phyloP scores from a whole-genome alignment of 2,797 vertebrate species.

The Diplodus sargus region DNA sequence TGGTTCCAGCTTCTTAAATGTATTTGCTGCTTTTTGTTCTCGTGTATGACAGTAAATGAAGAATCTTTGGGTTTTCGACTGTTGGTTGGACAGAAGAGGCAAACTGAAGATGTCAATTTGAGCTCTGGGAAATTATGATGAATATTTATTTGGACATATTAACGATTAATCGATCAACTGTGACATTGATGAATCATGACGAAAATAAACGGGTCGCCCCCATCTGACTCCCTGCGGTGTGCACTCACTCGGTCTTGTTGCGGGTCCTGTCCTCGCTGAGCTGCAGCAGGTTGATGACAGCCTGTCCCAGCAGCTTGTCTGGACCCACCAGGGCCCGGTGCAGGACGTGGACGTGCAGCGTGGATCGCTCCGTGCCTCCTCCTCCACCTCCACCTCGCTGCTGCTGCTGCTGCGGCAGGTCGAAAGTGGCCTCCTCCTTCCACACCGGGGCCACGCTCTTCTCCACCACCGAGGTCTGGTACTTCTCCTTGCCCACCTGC shows the following conservation, averaged over 20 bases:
- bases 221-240: not conserved
- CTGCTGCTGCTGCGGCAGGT: constrained; percentile 85
- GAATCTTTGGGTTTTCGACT: not conserved
- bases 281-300: constrained; percentile 87
- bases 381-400: constrained; percentile 30
- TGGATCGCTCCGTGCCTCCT: constrained; percentile 71
- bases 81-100: not conserved
- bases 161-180: not conserved
- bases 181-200: too few relatives aligned
- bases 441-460: constrained; percentile 90
- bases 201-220: too few relatives aligned
- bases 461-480: constrained; percentile 92
- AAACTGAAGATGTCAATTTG: too few relatives aligned
- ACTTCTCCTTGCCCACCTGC: constrained; percentile 94
- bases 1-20: not conserved
- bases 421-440: constrained; percentile 94
- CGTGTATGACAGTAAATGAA: not conserved
- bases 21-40: not conserved
- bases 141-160: not conserved
- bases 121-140: too few relatives aligned
- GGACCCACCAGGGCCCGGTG: constrained; percentile 92
- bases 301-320: constrained; percentile 93
- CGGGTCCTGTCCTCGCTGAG: constrained; percentile 83
- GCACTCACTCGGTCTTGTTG: constrained; percentile 87
- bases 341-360: constrained; percentile 90